Conservation (phyloP, 2,113 vertebrate species). For the Sorex araneus region DNA sequence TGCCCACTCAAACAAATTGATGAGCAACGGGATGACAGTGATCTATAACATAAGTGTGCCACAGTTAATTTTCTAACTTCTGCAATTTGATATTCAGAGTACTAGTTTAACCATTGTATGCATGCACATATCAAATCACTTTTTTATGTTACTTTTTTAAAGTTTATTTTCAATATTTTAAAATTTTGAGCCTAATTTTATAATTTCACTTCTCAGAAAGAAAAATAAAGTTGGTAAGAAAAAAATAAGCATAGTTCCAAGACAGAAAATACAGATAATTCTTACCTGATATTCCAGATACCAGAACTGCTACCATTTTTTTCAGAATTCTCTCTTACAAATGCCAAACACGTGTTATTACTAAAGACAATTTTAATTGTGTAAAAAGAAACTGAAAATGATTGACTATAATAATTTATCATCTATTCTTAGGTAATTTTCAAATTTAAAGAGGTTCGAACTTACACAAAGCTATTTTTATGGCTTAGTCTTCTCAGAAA, state of each 20-base stretch:
- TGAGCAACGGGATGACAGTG: no score
- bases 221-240: conserved; percentile 29
- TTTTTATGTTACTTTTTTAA: conserved; percentile 44
- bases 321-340: background rate
- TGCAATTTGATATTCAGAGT: conserved; percentile 9
- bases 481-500: conserved; percentile 10
- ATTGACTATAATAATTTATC: background rate
- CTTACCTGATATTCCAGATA: background rate
- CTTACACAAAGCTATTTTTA: conserved; percentile 24
- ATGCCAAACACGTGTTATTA: background rate
- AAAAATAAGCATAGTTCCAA: conserved; percentile 16
- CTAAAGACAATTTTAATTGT: background rate
- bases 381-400: conserved; percentile 19
- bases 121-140: conserved; percentile 62
- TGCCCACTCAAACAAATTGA: no score
- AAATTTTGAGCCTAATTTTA: background rate
- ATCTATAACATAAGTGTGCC: conserved; percentile 76
- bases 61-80: conserved; percentile 34
- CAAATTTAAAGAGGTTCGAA: conserved; percentile 1
- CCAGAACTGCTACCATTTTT: background rate
- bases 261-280: background rate
- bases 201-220: conserved; percentile 31
- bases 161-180: conserved; percentile 60
- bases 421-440: conserved; percentile 50
- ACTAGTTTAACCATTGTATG: conserved; percentile 44